Percentiles rank a stretch among this genome's conserved stretches.
Conservation (phyloP, 2,888 invertebrate species). For the Micoletzkya japonica region DNA sequence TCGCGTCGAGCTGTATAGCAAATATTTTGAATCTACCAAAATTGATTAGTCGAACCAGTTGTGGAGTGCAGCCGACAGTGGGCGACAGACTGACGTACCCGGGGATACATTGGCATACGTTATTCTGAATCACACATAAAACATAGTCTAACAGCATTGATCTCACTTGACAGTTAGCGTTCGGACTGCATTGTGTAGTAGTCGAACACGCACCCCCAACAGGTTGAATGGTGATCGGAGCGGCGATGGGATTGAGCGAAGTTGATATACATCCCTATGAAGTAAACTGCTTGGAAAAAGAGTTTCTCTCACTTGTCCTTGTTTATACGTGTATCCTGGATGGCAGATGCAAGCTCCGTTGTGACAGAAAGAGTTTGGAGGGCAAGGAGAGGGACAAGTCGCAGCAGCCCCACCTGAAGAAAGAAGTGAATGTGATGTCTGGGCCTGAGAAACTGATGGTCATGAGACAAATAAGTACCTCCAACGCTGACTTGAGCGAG, state of each 20-base stretch:
- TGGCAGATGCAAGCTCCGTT: slow-evolving; percentile 31
- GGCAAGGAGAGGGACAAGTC: slow-evolving; percentile 24
- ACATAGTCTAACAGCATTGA: background rate
- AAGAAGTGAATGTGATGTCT: background rate
- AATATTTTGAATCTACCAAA: background rate
- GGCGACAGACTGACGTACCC: slow-evolving; percentile 22
- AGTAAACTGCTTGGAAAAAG: background rate
- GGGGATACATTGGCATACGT: slow-evolving; percentile 16
- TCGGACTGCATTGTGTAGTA: slow-evolving; percentile 13
- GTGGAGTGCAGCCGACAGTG: slow-evolving; percentile 7
- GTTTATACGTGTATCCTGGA: slow-evolving; percentile 22
- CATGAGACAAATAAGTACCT: too few species aligned
- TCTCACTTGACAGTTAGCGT: slow-evolving; percentile 11
- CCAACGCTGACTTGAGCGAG: slow-evolving; percentile 13
- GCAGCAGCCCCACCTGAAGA: background rate
- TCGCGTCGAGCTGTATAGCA: background rate
- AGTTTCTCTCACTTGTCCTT: slow-evolving; percentile 13
- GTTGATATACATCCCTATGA: background rate
- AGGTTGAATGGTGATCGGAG: background rate
- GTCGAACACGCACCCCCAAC: background rate
- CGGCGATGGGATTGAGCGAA: background rate
- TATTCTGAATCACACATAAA: background rate
- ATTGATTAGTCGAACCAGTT: background rate
- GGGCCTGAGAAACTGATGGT: too few species aligned
- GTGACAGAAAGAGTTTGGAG: slow-evolving; percentile 29